Evolutionary conservation across 2,797 vertebrate species (phyloP), one percentile per base, ranked within the genome.

Genomic region (Mormyrus hasselquistii): DNA sequence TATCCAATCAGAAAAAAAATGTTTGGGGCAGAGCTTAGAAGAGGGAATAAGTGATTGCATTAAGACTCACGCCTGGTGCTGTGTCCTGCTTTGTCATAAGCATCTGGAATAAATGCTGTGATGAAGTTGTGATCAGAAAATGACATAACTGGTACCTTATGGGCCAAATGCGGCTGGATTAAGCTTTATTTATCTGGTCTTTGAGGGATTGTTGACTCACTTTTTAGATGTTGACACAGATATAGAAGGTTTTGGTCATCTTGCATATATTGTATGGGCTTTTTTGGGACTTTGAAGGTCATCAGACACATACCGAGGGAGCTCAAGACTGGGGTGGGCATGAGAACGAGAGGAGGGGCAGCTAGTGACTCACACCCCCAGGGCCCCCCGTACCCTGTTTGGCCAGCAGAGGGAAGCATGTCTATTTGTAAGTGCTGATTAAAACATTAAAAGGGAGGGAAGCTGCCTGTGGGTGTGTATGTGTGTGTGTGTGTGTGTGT

Each of bases 131-230:
- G 90, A 90, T 86, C 76, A 44, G 90, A 90, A 87, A 83, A 88
- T 90, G 89, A 90, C 91, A 91, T 90, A 91, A 91, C 16, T 38
- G 65, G 76, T 85, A 90, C 90, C 91, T 91, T 92, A 92, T 92
- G 92, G 92, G 91, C 91, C 86, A 90, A 88, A 88, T 91, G 90
- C 90, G 89, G 87, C 87, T 89, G 91, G 89, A 89, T 92, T 92
- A 91, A 91, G 92, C 91, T 92, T 91, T 91, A 84, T 90, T 76
- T 91, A 91, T 91, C 91, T 88, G 90, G 89, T 90, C 91, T 47
- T 89, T 91, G 91, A 89, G 90, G 88, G 88, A 90, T 44, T 29
- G 59, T 47, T 79, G 90, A 90, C 91, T 76, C 90, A 92, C 90
- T 90, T 92, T 90, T 90, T 91, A 92, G 90, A 92, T 93, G 92